Evolutionary conservation across 2,888 invertebrate species (phyloP), one percentile per base, ranked within the genome.

Genomic region (Adela reaumurella): DNA sequence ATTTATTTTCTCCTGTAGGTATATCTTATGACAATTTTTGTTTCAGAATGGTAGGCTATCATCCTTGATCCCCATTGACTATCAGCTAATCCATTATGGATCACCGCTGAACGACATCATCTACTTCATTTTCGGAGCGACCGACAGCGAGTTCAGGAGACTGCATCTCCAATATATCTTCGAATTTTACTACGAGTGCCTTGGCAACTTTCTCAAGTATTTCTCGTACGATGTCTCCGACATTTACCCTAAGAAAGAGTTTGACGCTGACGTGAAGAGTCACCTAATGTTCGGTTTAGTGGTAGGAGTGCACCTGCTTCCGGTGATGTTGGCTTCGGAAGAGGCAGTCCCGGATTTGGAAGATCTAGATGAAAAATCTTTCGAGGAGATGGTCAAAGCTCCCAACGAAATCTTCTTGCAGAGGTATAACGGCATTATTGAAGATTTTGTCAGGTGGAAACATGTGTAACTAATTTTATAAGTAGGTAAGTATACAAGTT

Each of bases 51-150:
- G 58, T 17, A 55, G 56, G 45, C 50, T 61, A 19, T 48, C 50
- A 1, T 61, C 67, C 47, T 55, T 65, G 1, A 56, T 67, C 19
- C 54, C 61, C 19, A 55, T 65, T 0, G 70, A 70, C 51, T 70
- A 61, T 41, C 69, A 70, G 46, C 20, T 64, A 1, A 47, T 61
- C 0, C 52, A 59, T 52, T 63, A 57, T 48, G 67, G 67, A 2
- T 59, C 57, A 46, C 68, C 67, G 1, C 44, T 65, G 1, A 41
- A 56, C 4, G 70, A 70, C 44, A 55, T 70, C 2, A 3, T 68
- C 0, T 65, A 59, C 44, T 64, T 69, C 43, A 59, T 69, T 14
- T 61, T 60, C 35, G 49, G 49, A 2, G 53, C 59, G 8, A 64
- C 67, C 0, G 67, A 68, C 47, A 55, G 57, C 16, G 42, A 62